Conservation (phyloP, 2,113 vertebrate species). For the Beaufortia kweichowensis region DNA sequence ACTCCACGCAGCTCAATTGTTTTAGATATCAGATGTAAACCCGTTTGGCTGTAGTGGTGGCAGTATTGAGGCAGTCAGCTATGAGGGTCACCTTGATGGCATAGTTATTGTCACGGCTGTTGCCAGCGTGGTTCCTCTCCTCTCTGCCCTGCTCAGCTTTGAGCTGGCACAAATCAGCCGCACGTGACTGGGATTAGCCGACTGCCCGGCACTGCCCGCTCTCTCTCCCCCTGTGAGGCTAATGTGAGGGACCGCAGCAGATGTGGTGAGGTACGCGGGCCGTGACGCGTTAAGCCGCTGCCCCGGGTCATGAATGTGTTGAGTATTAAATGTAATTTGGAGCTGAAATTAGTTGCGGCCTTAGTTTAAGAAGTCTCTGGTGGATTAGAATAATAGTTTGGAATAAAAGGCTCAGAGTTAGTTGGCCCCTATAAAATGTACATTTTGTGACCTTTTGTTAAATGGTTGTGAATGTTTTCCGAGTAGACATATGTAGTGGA, state of each 20-base stretch:
- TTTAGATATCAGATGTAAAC: constrained; percentile 9
- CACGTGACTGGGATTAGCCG: constrained; percentile 51
- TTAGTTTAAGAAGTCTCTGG: constrained; percentile 62
- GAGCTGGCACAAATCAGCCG: constrained; percentile 55
- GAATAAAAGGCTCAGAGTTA: constrained; percentile 27
- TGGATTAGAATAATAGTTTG: constrained; percentile 66
- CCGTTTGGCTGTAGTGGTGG: constrained; percentile 34
- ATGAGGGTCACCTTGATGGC: constrained; percentile 69
- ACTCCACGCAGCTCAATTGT: not conserved
- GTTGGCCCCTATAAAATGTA: constrained; percentile 16
- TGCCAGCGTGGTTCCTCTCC: constrained; percentile 58
- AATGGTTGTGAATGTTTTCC: not conserved
- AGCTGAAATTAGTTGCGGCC: constrained; percentile 63
- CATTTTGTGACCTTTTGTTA: not conserved
- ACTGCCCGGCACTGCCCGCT: constrained; percentile 57
- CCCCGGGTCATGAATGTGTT: constrained; percentile 60
- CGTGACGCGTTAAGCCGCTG: constrained; percentile 59
- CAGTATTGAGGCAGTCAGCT: constrained; percentile 56
- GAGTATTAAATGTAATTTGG: constrained; percentile 69
- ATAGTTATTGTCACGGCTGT: constrained; percentile 60
- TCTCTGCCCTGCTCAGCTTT: constrained; percentile 56
- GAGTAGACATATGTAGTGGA: not conserved
- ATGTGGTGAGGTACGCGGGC: constrained; percentile 60
- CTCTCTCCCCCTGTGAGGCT: constrained; percentile 61
- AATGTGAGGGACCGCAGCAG: constrained; percentile 69